Evolutionary conservation across 2,113 vertebrate species (phyloP).

Genomic region (Triplophysa rosa): DNA sequence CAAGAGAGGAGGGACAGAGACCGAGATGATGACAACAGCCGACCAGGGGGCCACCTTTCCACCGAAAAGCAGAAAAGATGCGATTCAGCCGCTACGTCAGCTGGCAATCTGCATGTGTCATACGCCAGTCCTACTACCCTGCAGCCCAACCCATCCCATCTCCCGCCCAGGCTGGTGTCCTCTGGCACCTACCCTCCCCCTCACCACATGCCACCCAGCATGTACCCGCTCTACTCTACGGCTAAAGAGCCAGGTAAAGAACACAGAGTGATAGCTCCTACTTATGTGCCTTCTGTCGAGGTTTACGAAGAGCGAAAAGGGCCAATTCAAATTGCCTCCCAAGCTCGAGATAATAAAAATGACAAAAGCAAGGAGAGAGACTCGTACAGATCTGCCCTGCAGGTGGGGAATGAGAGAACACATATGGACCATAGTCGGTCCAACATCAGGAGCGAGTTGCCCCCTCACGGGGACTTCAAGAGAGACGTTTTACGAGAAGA

Average conservation of each 20-base stretch:
- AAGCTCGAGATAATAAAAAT: slow-evolving; percentile 83
- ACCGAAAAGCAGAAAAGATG: slow-evolving; percentile 74
- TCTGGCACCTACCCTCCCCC: slow-evolving; percentile 67
- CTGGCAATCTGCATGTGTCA: slow-evolving; percentile 76
- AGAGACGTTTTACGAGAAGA: slow-evolving; percentile 83
- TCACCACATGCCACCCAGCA: slow-evolving; percentile 73
- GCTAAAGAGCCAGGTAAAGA: slow-evolving; percentile 84
- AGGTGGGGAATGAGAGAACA: slow-evolving; percentile 75
- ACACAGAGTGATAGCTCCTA: slow-evolving; percentile 90
- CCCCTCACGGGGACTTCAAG: slow-evolving; percentile 74
- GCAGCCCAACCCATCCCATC: slow-evolving; percentile 65
- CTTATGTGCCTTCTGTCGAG: slow-evolving; percentile 95
- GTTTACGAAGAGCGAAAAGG: slow-evolving; percentile 88
- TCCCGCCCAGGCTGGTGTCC: slow-evolving; percentile 53
- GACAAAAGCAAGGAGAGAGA: slow-evolving; percentile 76
- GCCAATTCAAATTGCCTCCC: slow-evolving; percentile 91
- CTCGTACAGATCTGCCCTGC: slow-evolving; percentile 72
- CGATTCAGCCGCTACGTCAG: slow-evolving; percentile 73
- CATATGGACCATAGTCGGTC: slow-evolving; percentile 68
- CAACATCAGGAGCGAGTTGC: slow-evolving; percentile 73
- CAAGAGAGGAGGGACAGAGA: slow-evolving; percentile 78
- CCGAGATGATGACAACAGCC: slow-evolving; percentile 73
- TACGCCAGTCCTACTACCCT: slow-evolving; percentile 76
- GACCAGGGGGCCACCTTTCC: slow-evolving; percentile 60
- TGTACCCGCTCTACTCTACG: slow-evolving; percentile 79